Conservation (phyloP, 2,888 invertebrate genomes). For the Caenorhabditis parvicauda region DNA sequence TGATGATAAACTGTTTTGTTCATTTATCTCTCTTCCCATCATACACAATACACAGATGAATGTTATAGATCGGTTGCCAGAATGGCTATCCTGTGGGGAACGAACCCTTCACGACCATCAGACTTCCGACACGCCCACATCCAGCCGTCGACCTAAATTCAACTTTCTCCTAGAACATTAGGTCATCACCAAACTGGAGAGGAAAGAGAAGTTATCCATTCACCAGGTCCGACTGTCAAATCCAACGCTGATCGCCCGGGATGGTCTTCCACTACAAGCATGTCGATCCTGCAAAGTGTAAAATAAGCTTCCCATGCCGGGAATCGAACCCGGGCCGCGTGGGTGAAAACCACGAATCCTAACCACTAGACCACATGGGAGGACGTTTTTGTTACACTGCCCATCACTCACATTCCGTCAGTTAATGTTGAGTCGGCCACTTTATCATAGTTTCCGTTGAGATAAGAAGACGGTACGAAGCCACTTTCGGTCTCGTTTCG, state of each 20-base stretch:
- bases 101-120: conserved; percentile 31
- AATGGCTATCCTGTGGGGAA: conserved; percentile 29
- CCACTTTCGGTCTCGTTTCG: conserved; percentile 21
- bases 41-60: too few species aligned
- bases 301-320: conserved; percentile 60
- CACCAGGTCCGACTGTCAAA: conserved; percentile 24
- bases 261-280: conserved; percentile 32
- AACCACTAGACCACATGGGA: conserved; percentile 63
- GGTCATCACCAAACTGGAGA: neutral
- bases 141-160: conserved; percentile 23
- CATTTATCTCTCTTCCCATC: too few species aligned
- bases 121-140: conserved; percentile 19
- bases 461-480: conserved; percentile 24
- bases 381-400: too few species aligned
- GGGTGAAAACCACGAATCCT: conserved; percentile 63
- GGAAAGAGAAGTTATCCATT: conserved; percentile 25
- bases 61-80: conserved; percentile 31
- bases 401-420: too few species aligned
- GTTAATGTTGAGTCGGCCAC: too few species aligned
- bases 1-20: too few species aligned
- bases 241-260: conserved; percentile 17
- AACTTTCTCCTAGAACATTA: too few species aligned
- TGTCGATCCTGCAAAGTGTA: neutral
- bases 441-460: too few species aligned
- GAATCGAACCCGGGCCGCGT: conserved; percentile 63